phyloP scores from a whole-genome alignment of 2,888 invertebrate genomes.

The Ichneumoninae sp. region DNA sequence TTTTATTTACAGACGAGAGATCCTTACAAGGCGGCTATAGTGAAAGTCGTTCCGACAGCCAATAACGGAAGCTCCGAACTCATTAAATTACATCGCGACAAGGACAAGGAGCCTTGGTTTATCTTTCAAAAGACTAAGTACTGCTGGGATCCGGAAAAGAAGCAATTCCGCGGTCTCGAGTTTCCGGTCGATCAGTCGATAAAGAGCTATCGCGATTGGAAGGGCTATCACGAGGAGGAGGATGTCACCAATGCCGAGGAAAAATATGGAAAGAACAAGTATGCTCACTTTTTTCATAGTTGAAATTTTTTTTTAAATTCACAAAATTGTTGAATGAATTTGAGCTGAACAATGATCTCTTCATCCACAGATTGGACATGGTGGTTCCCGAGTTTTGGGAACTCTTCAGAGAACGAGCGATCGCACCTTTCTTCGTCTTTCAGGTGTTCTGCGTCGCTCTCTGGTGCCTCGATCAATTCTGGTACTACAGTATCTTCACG shows the following conservation, averaged over 20 bases:
- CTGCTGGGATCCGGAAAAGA: conserved; percentile 93
- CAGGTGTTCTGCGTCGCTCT: conserved; percentile 99
- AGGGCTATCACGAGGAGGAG: conserved; percentile 94
- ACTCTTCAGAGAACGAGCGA: conserved; percentile 98
- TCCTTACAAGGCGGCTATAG: conserved; percentile 92
- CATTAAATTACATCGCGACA: conserved; percentile 90
- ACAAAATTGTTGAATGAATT: background rate
- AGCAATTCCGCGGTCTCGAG: conserved; percentile 91
- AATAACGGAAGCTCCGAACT: conserved; percentile 99
- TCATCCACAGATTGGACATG: conserved; percentile 88
- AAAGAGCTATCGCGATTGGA: conserved; percentile 91
- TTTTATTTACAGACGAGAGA: conserved; percentile 87
- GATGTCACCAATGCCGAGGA: conserved; percentile 91
- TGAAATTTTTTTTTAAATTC: too few relatives aligned
- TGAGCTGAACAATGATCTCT: conserved; percentile 41
- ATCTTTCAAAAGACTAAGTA: conserved; percentile 99
- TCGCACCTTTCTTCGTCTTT: conserved; percentile 99
- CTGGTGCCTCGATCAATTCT: conserved; percentile 99
- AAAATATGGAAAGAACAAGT: conserved; percentile 96
- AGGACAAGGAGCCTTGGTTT: conserved; percentile 91
- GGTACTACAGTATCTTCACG: conserved; percentile 99
- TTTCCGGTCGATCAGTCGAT: conserved; percentile 92
- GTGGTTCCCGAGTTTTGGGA: conserved; percentile 98
- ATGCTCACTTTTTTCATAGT: conserved; percentile 67
- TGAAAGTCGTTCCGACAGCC: conserved; percentile 97